Base-by-base conservation (phyloP, 2,113 vertebrate species). In the Hippocampus abdominalis region DNA sequence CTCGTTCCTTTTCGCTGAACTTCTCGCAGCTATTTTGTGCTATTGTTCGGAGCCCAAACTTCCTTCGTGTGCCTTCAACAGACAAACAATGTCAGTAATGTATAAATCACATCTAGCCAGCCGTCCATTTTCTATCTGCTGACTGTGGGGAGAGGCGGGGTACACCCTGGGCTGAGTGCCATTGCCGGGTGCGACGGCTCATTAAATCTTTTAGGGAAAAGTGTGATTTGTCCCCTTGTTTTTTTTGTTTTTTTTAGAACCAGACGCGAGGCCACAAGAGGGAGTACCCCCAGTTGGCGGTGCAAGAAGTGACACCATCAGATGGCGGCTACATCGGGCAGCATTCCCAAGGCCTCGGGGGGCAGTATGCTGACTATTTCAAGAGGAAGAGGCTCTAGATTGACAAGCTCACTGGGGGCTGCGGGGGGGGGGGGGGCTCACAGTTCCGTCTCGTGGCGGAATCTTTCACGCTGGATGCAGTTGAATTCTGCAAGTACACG, bases 341-440 rank as follows among this genome's bases (percentile, higher is more conserved):
- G 84, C 94, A 94, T 56, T 81, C 93, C 13, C 93, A 94, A 75
- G 93, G 94, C 71, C 87, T 95, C 0, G 91, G 93, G 2, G 90
- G 86, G 0, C 93, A 93, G 57, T 96, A 93, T 27, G 81, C 94
- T 0, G 96, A 98, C 71, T 95, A 96, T 53, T 94, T 96, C n/a
- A 98, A 99, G 80, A 96, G 97, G 86, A 98, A 98, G 78, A 93
- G 95, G 6, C 94, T 97, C 59, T 98, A 94, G 57, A 93, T 81
- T 10, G 48, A 80, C 74, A 71, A 61, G 32, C 61, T 68, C 11
- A 53, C 68, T 76, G 64, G 51, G 64, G 66, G 81, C 2, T n/a
- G n/a, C n/a, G n/a, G n/a, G 2, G 27, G 32, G 32, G 0, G 4
- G 32, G 32, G 29, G 32, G 32, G 32, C 32, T 72, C 81, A 81